Evolutionary conservation across 2,113 vertebrate species (phyloP).

Genomic region (Beaufortia kweichowensis): DNA sequence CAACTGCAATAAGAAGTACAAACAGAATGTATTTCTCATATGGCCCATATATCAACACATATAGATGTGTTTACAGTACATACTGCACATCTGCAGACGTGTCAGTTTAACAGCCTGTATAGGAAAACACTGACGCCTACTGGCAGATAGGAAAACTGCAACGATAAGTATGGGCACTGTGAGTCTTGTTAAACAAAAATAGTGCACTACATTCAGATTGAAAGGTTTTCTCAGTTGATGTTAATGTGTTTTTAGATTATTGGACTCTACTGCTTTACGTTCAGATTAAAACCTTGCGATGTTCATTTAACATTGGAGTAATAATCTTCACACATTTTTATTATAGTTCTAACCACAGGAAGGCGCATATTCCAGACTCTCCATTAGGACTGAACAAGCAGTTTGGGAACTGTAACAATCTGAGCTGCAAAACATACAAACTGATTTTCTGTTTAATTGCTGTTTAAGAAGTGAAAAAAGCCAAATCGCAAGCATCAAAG

Average conservation of each 20-base stretch:
- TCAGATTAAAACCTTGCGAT: too few species aligned
- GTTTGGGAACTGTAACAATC: background rate
- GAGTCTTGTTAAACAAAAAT: background rate
- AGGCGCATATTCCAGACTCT: background rate
- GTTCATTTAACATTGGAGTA: background rate
- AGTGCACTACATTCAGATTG: too few species aligned
- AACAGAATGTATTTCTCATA: background rate
- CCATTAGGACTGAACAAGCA: background rate
- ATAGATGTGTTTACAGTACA: background rate
- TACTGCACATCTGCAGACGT: background rate
- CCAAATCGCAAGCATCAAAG: slow-evolving; percentile 16
- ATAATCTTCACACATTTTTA: background rate
- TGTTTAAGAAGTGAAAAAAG: background rate
- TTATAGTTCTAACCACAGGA: background rate
- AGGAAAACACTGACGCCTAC: slow-evolving; percentile 34
- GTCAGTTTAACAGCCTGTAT: background rate
- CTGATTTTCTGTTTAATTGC: background rate
- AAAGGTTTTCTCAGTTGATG: too few species aligned
- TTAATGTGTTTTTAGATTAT: too few species aligned
- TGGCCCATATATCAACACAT: background rate
- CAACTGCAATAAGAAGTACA: background rate
- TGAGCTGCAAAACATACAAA: background rate
- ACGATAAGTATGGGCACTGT: too few species aligned
- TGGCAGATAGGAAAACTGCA: slow-evolving; percentile 31
- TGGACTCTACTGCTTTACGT: too few species aligned